Evolutionary conservation across 2,113 vertebrate species (phyloP), one percentile per base, ranked within the genome.

Genomic region (Brachyhypopomus occidentalis): DNA sequence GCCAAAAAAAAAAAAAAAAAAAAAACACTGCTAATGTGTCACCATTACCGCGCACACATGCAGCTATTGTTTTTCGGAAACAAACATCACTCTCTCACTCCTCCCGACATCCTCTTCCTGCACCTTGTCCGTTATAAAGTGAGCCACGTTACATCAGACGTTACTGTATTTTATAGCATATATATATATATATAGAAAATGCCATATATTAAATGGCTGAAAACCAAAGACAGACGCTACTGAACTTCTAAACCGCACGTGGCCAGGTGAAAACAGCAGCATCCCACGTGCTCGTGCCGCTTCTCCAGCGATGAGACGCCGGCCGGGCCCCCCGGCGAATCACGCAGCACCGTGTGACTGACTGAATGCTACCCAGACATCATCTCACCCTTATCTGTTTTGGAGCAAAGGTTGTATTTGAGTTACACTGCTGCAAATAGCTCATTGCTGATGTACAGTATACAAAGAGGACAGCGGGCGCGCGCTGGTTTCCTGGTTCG

Each of bases 311-410:
- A n/a, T n/a, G n/a, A n/a, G n/a, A n/a, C n/a, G n/a, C n/a, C n/a
- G n/a, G n/a, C 2, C 30, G 30, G 30, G 30, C 30, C 30, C 30
- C 30, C 30, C 30, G 30, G 30, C 30, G 30, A 30, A 30, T 3
- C 30, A 3, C 30, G 30, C 30, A 2, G 30, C 30, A 71, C 30
- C 81, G 70, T 77, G 63, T 82, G 80, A 76, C 79, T 66, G 71
- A 25, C 48, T 41, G 25, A 6, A 14, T 30, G 66, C 45, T 30
- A 30, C 62, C 23, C 23, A 60, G 23, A n/a, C 45, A 9, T 70
- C 36, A 67, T 79, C 30, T 36, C n/a, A 5, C 12, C 25, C 23
- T 70, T 91, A 91, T 91, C 90, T 88, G 86, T 78, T 90, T 69
- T 77, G 52, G 75, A 9, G 70, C 69, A 59, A 77, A 72, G 75